Evolutionary conservation across 2,888 invertebrate genomes (phyloP).

Genomic region (Ochropleura leucogaster): DNA sequence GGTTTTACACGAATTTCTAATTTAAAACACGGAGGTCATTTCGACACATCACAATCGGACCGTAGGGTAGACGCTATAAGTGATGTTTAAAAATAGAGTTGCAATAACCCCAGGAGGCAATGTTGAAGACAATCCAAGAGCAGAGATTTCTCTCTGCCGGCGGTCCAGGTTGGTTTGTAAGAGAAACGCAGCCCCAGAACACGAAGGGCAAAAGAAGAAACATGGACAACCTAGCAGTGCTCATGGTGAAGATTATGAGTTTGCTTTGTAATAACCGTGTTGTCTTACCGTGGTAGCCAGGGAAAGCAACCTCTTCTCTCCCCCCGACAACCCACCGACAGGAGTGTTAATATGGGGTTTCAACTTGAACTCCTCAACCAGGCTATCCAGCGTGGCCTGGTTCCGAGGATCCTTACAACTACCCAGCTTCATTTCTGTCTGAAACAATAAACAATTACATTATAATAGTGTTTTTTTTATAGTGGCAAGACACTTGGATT

Average conservation of each 20-base stretch:
- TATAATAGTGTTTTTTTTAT: neutral
- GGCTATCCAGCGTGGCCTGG: conserved; percentile 74
- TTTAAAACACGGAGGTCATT: too few relatives aligned
- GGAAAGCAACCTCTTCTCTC: conserved; percentile 95
- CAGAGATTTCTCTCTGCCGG: neutral
- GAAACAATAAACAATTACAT: conserved; percentile 64
- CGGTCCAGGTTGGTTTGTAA: too few relatives aligned
- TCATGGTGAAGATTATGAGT: neutral
- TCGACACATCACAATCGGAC: too few relatives aligned
- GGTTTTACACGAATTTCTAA: too few relatives aligned
- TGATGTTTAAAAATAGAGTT: neutral
- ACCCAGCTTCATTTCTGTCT: conserved; percentile 87
- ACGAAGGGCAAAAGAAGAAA: too few relatives aligned
- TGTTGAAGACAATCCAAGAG: neutral
- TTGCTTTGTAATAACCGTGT: neutral
- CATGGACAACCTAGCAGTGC: neutral
- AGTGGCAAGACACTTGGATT: too few relatives aligned
- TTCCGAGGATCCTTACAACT: conserved; percentile 73
- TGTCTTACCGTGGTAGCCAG: conserved; percentile 94
- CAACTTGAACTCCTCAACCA: conserved; percentile 93
- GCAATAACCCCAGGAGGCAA: neutral
- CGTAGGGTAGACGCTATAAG: too few relatives aligned
- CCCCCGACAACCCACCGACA: conserved; percentile 95
- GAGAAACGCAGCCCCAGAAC: too few relatives aligned
- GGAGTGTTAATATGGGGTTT: conserved; percentile 92